Percentiles rank a stretch among this genome's conserved stretches.
phyloP scores from a whole-genome alignment of 2,888 invertebrate genomes.

The Bombylius discolor region DNA sequence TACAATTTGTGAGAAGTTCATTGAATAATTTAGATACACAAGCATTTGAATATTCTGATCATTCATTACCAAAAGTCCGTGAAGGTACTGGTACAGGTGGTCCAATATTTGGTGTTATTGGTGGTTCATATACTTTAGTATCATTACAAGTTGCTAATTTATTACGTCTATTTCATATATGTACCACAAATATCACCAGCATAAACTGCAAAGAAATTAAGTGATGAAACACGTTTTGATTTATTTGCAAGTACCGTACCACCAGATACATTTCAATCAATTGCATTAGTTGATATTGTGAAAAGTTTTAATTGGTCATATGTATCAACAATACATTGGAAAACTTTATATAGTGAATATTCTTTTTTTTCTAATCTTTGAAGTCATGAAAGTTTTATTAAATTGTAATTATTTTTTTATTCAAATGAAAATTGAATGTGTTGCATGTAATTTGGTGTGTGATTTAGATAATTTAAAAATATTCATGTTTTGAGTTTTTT shows the following conservation, averaged over 20 bases:
- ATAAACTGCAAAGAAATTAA: constrained; percentile 56
- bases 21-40: constrained; percentile 38
- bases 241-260: constrained; percentile 59
- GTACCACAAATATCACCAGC: constrained; percentile 60
- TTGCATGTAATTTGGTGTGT: too few relatives aligned
- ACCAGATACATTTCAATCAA: constrained; percentile 50
- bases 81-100: constrained; percentile 28
- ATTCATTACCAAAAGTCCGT: constrained; percentile 22
- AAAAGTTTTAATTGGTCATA: constrained; percentile 59
- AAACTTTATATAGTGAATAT: too few relatives aligned
- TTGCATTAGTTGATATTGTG: constrained; percentile 56
- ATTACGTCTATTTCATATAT: constrained; percentile 55
- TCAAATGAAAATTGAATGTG: too few relatives aligned
- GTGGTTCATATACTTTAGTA: constrained; percentile 55
- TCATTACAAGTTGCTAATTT: constrained; percentile 58
- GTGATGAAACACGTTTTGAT: constrained; percentile 56
- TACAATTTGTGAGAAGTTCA: constrained; percentile 45
- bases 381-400: too few relatives aligned
- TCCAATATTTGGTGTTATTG: constrained; percentile 50
- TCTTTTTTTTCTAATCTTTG: too few relatives aligned
- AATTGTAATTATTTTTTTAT: too few relatives aligned
- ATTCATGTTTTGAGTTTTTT: too few relatives aligned
- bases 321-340: constrained; percentile 56
- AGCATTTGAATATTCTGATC: constrained; percentile 33
- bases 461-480: too few relatives aligned